phyloP scores from a whole-genome alignment of 2,113 vertebrate genomes.

The Chroicocephalus ridibundus region DNA sequence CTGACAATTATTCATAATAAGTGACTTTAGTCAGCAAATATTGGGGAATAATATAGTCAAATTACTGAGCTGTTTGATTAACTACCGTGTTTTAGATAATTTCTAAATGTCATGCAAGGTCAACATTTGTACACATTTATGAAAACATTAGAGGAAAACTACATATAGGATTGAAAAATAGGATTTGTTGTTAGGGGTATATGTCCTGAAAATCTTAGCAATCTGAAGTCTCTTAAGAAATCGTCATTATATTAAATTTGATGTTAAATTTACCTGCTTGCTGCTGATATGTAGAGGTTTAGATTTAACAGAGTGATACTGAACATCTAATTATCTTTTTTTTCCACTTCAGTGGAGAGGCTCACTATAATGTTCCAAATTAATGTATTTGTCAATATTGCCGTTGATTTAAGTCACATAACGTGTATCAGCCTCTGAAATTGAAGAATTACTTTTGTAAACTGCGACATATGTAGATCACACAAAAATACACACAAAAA shows the following conservation, averaged over 20 bases:
- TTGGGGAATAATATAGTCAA: not conserved
- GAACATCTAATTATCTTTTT: not conserved
- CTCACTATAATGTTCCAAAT: not conserved
- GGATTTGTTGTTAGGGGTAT: not conserved
- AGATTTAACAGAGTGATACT: not conserved
- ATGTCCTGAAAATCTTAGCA: not conserved
- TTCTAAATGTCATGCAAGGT: not conserved
- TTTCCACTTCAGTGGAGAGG: not conserved
- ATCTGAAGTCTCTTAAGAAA: not conserved
- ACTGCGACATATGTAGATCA: not conserved
- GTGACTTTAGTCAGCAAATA: not conserved
- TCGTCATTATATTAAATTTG: not conserved
- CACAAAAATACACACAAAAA: not conserved
- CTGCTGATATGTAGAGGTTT: not conserved
- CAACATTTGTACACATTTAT: not conserved
- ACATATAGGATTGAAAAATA: not conserved
- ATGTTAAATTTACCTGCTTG: not conserved
- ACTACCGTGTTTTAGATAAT: not conserved
- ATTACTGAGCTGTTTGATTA: not conserved
- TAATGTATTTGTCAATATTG: constrained; percentile 7
- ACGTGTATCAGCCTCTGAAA: not conserved
- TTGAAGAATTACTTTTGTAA: not conserved
- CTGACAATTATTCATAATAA: not conserved
- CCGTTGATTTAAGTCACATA: not conserved
- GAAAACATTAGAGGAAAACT: not conserved